phyloP scores from a whole-genome alignment of 2,113 vertebrate genomes.

The Guaruba guarouba region DNA sequence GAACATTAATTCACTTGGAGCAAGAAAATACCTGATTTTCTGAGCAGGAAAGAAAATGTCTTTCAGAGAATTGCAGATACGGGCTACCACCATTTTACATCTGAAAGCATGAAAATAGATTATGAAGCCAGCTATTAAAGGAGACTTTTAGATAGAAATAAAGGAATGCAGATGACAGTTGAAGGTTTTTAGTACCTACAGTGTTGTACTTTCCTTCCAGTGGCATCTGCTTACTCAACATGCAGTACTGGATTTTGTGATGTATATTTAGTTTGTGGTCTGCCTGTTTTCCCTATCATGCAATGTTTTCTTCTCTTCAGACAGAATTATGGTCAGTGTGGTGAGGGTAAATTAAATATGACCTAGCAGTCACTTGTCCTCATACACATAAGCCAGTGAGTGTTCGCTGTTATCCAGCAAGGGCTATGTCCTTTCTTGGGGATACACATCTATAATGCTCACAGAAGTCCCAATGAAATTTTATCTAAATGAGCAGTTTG shows the following conservation, averaged over 20 bases:
- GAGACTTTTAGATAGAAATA: conserved; percentile 45
- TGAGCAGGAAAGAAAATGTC: conserved; percentile 52
- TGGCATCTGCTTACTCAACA: conserved; percentile 51
- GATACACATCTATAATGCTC: background rate
- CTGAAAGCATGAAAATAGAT: conserved; percentile 67
- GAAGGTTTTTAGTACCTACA: background rate
- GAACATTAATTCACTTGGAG: conserved; percentile 71
- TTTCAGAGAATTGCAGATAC: conserved; percentile 38
- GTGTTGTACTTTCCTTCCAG: conserved; percentile 3
- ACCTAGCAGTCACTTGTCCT: conserved; percentile 39
- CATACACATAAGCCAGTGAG: background rate
- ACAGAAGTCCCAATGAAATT: conserved; percentile 18
- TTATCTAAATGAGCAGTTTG: conserved; percentile 5
- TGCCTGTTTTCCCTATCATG: conserved; percentile 38
- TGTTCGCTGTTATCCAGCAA: background rate
- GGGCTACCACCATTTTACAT: conserved; percentile 66
- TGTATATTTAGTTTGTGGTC: background rate
- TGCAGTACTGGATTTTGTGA: background rate
- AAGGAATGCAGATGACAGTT: background rate
- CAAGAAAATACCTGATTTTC: conserved; percentile 73
- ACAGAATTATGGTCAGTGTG: conserved; percentile 24
- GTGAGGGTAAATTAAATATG: conserved; percentile 28
- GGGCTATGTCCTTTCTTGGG: background rate
- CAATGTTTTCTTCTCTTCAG: conserved; percentile 38
- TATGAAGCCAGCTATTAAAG: conserved; percentile 58